A percentile compares a stretch with the other conserved stretches of the same genome.
Conservation (phyloP, 2,888 invertebrate genomes). For the Nemapogon koenigi region DNA sequence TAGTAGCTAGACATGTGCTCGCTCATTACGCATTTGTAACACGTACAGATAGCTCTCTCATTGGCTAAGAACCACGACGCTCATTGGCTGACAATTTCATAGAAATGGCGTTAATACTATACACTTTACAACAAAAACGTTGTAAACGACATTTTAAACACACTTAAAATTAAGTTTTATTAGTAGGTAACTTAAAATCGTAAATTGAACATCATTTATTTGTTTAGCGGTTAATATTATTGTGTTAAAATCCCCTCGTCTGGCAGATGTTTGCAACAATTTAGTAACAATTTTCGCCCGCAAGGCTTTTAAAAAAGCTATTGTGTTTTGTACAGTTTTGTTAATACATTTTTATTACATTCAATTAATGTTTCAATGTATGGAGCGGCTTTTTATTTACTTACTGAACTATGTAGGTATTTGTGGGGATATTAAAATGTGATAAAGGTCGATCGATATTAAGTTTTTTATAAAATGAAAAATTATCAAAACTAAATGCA, state of each 20-base stretch:
- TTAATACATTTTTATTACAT: too few species aligned
- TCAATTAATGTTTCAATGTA: too few species aligned
- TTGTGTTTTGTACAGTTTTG: conserved; percentile 28
- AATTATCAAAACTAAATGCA: too few species aligned
- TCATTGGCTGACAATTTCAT: conserved; percentile 60
- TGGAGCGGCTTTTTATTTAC: too few species aligned
- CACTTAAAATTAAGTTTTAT: conserved; percentile 16
- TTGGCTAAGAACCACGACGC: conserved; percentile 40
- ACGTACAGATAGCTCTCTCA: conserved; percentile 35
- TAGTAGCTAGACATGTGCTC: conserved; percentile 24
- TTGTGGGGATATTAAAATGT: too few species aligned
- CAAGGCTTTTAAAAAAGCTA: conserved; percentile 45
- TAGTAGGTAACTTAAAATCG: too few species aligned
- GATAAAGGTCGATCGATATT: too few species aligned
- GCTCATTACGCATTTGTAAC: conserved; percentile 46
- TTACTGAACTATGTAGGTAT: too few species aligned
- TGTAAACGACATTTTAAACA: conserved; percentile 11
- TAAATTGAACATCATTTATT: conserved; percentile 14
- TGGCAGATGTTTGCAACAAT: conserved; percentile 63
- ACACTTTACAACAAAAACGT: conserved; percentile 18
- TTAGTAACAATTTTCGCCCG: conserved; percentile 62
- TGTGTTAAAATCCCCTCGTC: conserved; percentile 31
- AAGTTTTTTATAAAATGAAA: too few species aligned
- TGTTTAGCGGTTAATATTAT: not conserved
- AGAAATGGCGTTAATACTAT: conserved; percentile 59